phyloP scores from a whole-genome alignment of 2,797 vertebrate species.

The Threskiornis aethiopicus region DNA sequence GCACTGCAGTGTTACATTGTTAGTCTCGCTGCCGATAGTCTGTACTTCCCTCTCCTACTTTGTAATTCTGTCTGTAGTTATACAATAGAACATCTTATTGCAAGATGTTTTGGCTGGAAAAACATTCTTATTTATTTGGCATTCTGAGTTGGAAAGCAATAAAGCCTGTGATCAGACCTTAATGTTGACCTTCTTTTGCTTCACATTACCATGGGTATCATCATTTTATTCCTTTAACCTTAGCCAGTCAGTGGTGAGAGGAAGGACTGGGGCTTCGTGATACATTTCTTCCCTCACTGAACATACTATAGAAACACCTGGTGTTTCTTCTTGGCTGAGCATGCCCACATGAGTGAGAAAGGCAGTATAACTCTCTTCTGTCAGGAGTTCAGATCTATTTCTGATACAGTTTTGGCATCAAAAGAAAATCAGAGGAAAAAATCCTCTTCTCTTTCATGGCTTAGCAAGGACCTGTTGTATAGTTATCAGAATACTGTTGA shows the following conservation, averaged over 20 bases:
- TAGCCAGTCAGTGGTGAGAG: neutral
- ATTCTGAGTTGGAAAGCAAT: neutral
- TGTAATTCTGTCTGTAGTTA: neutral
- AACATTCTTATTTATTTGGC: neutral
- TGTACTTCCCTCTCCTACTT: neutral
- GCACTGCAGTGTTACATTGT: neutral
- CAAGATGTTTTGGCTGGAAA: slow-evolving; percentile 18
- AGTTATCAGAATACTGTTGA: neutral
- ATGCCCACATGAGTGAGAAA: neutral
- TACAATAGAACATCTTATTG: neutral
- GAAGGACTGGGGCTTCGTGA: neutral
- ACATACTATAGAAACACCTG: neutral
- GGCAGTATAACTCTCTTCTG: neutral
- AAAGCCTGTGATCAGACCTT: neutral
- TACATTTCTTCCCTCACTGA: neutral
- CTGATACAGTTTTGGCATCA: neutral
- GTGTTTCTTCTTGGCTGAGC: neutral
- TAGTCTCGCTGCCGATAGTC: neutral
- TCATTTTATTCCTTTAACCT: slow-evolving; percentile 10
- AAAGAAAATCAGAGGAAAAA: neutral
- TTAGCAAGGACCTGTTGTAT: neutral
- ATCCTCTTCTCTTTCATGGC: neutral
- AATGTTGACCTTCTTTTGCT: neutral
- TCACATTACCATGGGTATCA: neutral
- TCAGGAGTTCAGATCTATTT: slow-evolving; percentile 13